Conservation (phyloP, 2,113 vertebrate species). For the Notiomystis cincta region DNA sequence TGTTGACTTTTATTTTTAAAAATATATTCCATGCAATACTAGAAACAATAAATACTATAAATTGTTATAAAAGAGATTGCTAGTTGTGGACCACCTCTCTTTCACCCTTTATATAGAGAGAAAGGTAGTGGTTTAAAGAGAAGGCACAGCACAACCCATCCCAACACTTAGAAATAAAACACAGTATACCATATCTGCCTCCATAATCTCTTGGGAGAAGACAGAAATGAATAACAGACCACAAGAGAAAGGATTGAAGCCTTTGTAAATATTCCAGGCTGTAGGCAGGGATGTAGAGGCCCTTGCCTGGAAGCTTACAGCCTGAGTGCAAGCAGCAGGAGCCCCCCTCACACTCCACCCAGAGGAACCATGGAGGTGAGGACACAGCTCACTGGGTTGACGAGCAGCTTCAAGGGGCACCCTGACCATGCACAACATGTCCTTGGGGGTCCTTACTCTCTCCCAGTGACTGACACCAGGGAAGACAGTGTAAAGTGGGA, state of each 20-base stretch:
- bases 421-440: rapidly evolving
- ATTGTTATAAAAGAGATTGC: not conserved
- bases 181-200: not conserved
- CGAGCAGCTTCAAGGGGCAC: not conserved
- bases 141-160: not conserved
- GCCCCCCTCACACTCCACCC: rapidly evolving
- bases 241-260: not conserved
- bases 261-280: not conserved
- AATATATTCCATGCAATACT: not conserved
- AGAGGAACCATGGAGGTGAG: rapidly evolving
- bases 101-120: not conserved
- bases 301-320: not conserved
- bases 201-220: not conserved
- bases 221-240: not conserved
- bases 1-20: not conserved
- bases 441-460: not conserved
- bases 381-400: not conserved
- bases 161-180: not conserved
- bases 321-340: not conserved
- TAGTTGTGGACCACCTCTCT: not conserved
- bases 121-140: not conserved
- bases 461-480: not conserved
- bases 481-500: not conserved
- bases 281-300: not conserved
- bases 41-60: not conserved